Percentiles rank a stretch among this genome's conserved stretches.
phyloP scores from a whole-genome alignment of 92 coral and sea anemone genomes.

The Porites rus region DNA sequence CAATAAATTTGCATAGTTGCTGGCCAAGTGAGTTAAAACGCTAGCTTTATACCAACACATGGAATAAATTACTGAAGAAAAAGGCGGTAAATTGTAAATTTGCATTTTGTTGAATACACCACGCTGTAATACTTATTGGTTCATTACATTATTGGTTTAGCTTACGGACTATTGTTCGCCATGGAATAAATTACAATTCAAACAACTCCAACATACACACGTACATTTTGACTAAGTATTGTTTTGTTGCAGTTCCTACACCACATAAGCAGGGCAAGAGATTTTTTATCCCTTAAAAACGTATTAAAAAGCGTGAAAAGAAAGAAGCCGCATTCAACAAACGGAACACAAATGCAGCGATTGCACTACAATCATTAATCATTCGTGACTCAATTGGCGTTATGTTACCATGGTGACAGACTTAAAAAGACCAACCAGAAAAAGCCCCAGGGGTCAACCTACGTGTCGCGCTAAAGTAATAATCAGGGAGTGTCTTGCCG shows the following conservation, averaged over 20 bases:
- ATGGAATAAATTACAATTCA: not conserved
- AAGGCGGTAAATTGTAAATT: not conserved
- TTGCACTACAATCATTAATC: not conserved
- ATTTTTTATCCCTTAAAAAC: not conserved
- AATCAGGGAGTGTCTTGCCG: slow-evolving; percentile 49
- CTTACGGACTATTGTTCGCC: slow-evolving; percentile 5
- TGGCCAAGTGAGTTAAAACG: not conserved
- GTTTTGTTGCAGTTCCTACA: not conserved
- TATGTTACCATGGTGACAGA: slow-evolving; percentile 30
- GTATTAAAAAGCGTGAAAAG: slow-evolving; percentile 4
- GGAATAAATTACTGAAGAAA: slow-evolving; percentile 1
- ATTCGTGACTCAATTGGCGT: slow-evolving; percentile 18
- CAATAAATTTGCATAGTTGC: not conserved
- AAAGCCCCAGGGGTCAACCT: slow-evolving; percentile 13
- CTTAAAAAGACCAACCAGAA: slow-evolving; percentile 53
- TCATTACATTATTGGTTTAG: not conserved
- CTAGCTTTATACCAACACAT: not conserved
- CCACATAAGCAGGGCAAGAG: not conserved
- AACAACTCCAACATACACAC: not conserved
- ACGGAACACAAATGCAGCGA: not conserved
- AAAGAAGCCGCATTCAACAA: not conserved
- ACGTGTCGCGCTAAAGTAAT: slow-evolving; percentile 41
- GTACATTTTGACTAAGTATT: no score
- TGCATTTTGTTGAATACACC: slow-evolving; percentile 1
- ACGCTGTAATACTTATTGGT: not conserved